A percentile compares a stretch with the other conserved stretches of the same genome.
Evolutionary conservation across 23 tunicate genomes (phyloP).

Genomic region (Pegea sp.): DNA sequence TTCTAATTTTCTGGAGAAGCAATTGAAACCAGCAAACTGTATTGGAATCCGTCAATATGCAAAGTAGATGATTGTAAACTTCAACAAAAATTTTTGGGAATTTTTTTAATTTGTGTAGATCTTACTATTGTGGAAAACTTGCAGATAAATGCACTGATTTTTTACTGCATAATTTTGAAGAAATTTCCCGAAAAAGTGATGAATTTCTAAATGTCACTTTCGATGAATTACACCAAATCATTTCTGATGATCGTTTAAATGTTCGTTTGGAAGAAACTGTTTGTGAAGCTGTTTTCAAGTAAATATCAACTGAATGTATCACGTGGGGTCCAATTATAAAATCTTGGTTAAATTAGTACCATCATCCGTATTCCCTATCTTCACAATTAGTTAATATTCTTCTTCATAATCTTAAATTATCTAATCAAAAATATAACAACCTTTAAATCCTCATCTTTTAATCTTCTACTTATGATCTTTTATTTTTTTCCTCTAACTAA

Average conservation of each 20-base stretch:
- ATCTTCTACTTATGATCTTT: too few species aligned
- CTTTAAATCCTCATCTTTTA: too few species aligned
- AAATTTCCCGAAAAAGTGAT: constrained; percentile 30
- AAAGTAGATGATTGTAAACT: constrained; percentile 10
- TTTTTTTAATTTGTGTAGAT: constrained; percentile 10
- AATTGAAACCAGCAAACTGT: constrained; percentile 49
- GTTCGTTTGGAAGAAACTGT: constrained; percentile 65
- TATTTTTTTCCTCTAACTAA: too few species aligned
- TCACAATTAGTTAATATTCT: too few species aligned
- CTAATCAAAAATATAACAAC: too few species aligned
- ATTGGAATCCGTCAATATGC: constrained; percentile 84
- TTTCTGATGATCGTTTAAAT: constrained; percentile 60
- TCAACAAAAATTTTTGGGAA: neutral
- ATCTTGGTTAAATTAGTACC: too few species aligned
- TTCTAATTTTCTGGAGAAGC: constrained; percentile 40
- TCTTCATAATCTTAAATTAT: too few species aligned
- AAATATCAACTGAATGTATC: neutral
- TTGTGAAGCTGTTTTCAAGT: constrained; percentile 74
- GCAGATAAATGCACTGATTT: constrained; percentile 33
- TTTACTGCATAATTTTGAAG: constrained; percentile 55
- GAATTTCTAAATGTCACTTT: constrained; percentile 39
- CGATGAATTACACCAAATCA: constrained; percentile 28
- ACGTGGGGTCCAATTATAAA: too few species aligned
- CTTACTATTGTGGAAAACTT: constrained; percentile 26
- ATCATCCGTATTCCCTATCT: too few species aligned